Evolutionary conservation across 2,888 invertebrate species (phyloP).

Genomic region (Aplocera efformata): DNA sequence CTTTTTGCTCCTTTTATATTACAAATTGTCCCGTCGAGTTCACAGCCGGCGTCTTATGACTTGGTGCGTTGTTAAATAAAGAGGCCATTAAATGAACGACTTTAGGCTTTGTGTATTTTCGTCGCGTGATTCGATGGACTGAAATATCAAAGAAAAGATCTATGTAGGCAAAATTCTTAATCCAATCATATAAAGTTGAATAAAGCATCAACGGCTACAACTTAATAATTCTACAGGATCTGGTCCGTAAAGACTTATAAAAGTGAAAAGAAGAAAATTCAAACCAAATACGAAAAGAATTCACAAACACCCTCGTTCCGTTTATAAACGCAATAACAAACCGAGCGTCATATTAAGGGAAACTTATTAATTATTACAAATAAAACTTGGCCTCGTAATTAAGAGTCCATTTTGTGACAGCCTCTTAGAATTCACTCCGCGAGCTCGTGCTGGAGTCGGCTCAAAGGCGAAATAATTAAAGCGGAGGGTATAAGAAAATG

Average conservation of each 20-base stretch:
- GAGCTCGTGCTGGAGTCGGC: conserved; percentile 58
- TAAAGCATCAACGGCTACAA: too few species aligned
- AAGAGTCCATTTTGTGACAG: conserved; percentile 75
- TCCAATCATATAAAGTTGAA: too few species aligned
- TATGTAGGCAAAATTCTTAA: too few species aligned
- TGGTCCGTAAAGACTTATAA: too few species aligned
- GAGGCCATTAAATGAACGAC: conserved; percentile 12
- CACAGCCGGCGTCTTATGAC: conserved; percentile 18
- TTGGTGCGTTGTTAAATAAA: conserved; percentile 18
- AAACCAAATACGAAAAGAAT: not conserved
- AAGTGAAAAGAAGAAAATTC: not conserved
- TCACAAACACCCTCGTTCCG: not conserved
- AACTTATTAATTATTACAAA: conserved; percentile 73
- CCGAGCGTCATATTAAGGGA: conserved; percentile 36
- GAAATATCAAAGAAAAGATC: too few species aligned
- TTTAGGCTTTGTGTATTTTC: conserved; percentile 10
- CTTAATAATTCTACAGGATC: too few species aligned
- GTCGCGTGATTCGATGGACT: conserved; percentile 1
- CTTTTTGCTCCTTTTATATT: conserved; percentile 21
- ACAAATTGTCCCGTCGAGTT: conserved; percentile 23
- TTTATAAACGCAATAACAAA: conserved; percentile 31
- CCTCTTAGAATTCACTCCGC: conserved; percentile 75
- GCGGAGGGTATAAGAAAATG: conserved; percentile 71
- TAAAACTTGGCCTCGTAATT: conserved; percentile 68
- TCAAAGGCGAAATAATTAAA: conserved; percentile 78